Base-by-base conservation (phyloP, 2,113 vertebrate genomes). In the Tupaia tana region DNA sequence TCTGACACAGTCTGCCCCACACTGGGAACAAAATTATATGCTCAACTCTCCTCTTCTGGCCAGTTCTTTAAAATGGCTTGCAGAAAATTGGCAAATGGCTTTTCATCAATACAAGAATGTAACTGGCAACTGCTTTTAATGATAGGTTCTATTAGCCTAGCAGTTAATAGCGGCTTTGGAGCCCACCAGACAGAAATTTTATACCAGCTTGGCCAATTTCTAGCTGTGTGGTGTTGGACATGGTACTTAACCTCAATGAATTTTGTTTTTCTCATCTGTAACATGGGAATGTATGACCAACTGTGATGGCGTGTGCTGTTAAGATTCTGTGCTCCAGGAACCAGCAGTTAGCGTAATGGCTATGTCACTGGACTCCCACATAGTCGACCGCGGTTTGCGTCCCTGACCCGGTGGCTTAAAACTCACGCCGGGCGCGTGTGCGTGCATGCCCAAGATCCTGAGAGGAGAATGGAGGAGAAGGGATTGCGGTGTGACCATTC, bases 51-150 rank as follows among this genome's bases (percentile, higher is more conserved):
- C 13, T 73, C 61, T 70, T 80, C 71, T 71, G 69, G 87, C 52
- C 78, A 77, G 27, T 80, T 93, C 66, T 67, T 67, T 96, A 88
- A 91, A 95, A 15, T 54, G 61, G 11, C 70, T 82, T 93, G 61
- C 34, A 58, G 43, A 64, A 93, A 86, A 74, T 14, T 91, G 77
- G 43, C 54, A 94, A 78, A 80, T 27, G 9, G 1, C 52, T 95
- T 74, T 31, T 85, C 56, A 31, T 12, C 43, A 54, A 73, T 52
- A 84, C 25, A 71, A 86, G 54, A 88, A 58, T 86, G 1, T 20
- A 73, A 56, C 2, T 75, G 24, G 9, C 29, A 61, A 61, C 4
- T 66, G 80, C 63, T 63, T 94, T 71, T 70, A 74, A 66, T 67
- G 14, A 77, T 43, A 90, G 66, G 2, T 11, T 88, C 52, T 59